Base-by-base conservation (phyloP, 1,140 invertebrate genomes). In the Nixonia krombeini region DNA sequence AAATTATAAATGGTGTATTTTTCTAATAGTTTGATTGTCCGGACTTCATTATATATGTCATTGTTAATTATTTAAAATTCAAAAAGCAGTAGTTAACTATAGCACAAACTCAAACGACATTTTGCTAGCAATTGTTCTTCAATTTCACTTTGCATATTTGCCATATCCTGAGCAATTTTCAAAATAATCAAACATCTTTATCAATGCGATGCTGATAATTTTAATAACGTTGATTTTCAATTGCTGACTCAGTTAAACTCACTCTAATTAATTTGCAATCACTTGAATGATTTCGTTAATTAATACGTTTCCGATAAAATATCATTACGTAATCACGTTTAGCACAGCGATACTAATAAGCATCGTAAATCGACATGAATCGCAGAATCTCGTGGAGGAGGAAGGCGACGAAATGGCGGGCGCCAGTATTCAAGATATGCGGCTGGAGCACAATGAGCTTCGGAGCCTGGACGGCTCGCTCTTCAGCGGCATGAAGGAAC, bases 371-470 rank as follows among this genome's bases (percentile, higher is more conserved):
- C 15, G 26, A 45, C 29, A n/a, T 29, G 15, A 45, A 12, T 72
- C 68, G 16, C 79, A 93, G 88, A 92, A 93, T 81, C 79, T 92
- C 13, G 89, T 93, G 1, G 91, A 93, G 44, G 87, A 89, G 53
- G 89, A 92, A 66, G 80, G 79, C 0, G 79, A 83, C n/a, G 83
- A 85, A 29, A 78, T 70, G 3, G 72, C 80, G 0, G 84, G 84
- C 0, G 88, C 90, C 2, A 86, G 87, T 63, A 86, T 94, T 0
- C 83, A 90, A 1, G 91, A 93, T 55, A 78, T 94, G 40, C 84
- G 89, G 6, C 79, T 94, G 33, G 90, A 93, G 53, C 87, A 93
- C 72, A 94, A 94, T 70, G 82, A 88, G 31, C 78, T 94, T 4
- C 80, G 88, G 13, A 88, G 85, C 7, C 78, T 94, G n/a, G 91